Conservation (phyloP, 2,888 invertebrate genomes). For the Carterocephalus palaemon region DNA sequence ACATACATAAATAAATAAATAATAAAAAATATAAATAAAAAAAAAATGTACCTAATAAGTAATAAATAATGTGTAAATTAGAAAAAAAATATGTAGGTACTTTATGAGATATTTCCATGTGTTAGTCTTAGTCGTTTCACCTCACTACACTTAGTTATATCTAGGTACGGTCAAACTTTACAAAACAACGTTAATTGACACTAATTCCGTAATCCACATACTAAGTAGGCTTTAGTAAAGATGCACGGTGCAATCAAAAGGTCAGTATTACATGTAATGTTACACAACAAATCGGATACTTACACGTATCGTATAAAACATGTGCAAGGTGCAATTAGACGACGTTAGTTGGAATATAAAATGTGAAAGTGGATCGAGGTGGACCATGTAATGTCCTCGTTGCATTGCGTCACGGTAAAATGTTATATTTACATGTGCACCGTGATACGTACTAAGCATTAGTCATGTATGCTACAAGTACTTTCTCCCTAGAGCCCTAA, state of each 20-base stretch:
- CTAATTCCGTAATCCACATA: no score
- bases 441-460: slow-evolving; percentile 23
- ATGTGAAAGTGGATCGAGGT: slow-evolving; percentile 27
- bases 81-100: no score
- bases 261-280: neutral
- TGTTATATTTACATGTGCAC: slow-evolving; percentile 30
- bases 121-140: no score
- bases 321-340: slow-evolving; percentile 17
- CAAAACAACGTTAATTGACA: no score
- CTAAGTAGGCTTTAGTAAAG: no score
- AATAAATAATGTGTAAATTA: no score
- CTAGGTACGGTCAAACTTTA: no score
- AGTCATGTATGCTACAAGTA: slow-evolving; percentile 10
- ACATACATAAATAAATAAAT: no score
- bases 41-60: no score
- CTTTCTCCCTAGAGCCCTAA: slow-evolving; percentile 1
- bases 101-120: no score
- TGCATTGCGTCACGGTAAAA: slow-evolving; percentile 29
- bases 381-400: slow-evolving; percentile 30
- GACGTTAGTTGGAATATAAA: slow-evolving; percentile 26
- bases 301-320: slow-evolving; percentile 14
- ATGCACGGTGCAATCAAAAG: neutral
- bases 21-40: no score
- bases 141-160: no score
- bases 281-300: slow-evolving; percentile 3